Evolutionary conservation across 2,888 invertebrate genomes (phyloP).

Genomic region (Neoascia interrupta): DNA sequence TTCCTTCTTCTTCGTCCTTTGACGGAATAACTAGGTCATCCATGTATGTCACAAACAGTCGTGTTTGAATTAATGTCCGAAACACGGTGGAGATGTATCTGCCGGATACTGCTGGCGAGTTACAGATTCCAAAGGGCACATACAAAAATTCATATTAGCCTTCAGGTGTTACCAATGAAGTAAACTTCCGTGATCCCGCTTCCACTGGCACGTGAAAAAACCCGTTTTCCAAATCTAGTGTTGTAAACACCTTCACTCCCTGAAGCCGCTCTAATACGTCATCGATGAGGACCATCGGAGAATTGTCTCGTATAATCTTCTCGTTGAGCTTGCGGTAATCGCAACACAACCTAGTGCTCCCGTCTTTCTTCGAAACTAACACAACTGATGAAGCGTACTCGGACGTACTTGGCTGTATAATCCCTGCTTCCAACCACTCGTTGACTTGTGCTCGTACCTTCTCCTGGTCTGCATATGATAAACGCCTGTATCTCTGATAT

Average conservation of each 20-base stretch:
- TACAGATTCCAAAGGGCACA: no score
- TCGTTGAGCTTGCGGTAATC: no score
- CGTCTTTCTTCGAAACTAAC: constrained; percentile 27
- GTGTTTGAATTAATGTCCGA: constrained; percentile 9
- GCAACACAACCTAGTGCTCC: no score
- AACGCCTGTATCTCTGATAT: constrained; percentile 24
- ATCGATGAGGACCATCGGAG: constrained; percentile 70
- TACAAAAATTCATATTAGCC: no score
- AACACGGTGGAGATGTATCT: constrained; percentile 20
- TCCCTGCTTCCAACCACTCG: constrained; percentile 40
- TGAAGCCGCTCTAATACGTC: constrained; percentile 65
- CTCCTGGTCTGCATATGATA: constrained; percentile 68
- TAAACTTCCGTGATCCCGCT: no score
- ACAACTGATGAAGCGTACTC: no score
- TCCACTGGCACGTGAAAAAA: no score
- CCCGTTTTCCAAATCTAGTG: no score
- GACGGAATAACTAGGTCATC: constrained; percentile 5
- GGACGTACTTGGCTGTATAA: no score
- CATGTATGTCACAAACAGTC: no score
- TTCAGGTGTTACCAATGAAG: constrained; percentile 60
- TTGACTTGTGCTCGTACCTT: constrained; percentile 71
- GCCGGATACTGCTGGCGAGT: not conserved
- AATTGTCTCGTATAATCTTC: not conserved
- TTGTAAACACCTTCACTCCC: no score
- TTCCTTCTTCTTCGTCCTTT: no score